Percentiles rank a stretch among this genome's conserved stretches.
phyloP scores from a whole-genome alignment of 2,113 vertebrate species.

The Orientallactaga bullata region DNA sequence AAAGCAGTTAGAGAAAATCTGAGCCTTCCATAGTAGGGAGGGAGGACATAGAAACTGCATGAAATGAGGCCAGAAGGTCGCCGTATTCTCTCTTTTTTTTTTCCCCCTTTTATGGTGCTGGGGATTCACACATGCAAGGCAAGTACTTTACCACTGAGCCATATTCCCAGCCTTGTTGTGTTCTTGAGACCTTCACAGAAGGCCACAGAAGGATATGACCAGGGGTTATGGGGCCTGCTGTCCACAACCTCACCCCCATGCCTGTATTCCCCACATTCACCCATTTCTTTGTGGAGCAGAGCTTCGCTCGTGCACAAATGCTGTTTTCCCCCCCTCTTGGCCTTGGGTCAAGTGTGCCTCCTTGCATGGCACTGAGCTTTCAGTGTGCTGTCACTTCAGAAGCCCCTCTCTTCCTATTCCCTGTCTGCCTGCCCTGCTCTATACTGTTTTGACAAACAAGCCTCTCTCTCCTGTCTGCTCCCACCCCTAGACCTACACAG shows the following conservation, averaged over 20 bases:
- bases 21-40: background rate
- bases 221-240: accelerated
- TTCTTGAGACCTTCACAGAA: background rate
- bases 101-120: background rate
- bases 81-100: background rate
- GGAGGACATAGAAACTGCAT: background rate
- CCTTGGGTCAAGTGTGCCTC: accelerated
- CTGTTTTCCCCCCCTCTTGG: background rate
- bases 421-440: background rate
- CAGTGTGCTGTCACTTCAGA: background rate
- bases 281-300: accelerated
- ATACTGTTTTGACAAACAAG: background rate
- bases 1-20: background rate
- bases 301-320: accelerated
- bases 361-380: background rate
- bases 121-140: too few species aligned
- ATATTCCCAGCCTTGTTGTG: background rate
- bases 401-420: background rate
- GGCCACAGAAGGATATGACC: background rate
- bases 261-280: background rate
- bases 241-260: background rate
- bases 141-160: background rate
- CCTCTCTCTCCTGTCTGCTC: background rate
- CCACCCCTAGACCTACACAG: conserved; percentile 94
- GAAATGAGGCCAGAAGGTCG: background rate